Conservation (phyloP, 37 sponge, comb jelly and placozoan species). For the Halichondria panicea region DNA sequence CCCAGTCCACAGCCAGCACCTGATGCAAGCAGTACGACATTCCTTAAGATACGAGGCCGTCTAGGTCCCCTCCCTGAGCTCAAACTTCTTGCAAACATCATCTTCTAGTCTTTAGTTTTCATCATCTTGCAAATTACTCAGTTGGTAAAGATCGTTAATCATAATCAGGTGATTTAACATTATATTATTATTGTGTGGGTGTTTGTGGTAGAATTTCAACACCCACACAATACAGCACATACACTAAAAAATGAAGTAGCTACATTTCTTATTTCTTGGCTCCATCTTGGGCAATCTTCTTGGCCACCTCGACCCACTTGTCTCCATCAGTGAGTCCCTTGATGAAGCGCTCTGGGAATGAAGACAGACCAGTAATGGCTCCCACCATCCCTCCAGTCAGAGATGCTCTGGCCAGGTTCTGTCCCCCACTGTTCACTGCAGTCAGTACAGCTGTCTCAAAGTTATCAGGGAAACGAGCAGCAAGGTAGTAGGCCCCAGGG, state of each 20-base stretch:
- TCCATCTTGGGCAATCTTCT: not conserved
- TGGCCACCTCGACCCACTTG: not conserved
- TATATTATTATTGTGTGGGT: no score
- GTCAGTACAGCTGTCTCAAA: conserved; percentile 8
- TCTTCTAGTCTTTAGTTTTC: no score
- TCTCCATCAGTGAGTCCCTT: conserved; percentile 9
- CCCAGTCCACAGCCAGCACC: not conserved
- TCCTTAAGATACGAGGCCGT: no score
- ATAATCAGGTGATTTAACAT: no score
- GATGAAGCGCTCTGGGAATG: conserved; percentile 3
- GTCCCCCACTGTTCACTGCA: conserved; percentile 7
- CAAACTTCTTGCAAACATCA: no score
- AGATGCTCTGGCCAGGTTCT: conserved; percentile 8
- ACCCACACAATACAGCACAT: no score
- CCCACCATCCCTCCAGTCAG: conserved; percentile 1
- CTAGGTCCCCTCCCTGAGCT: no score
- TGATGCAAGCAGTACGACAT: not conserved
- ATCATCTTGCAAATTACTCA: no score
- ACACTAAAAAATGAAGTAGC: no score
- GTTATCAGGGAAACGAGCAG: not conserved
- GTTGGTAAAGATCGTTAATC: no score
- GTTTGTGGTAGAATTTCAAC: no score
- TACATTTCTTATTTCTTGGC: no score
- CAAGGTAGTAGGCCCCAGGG: conserved; percentile 6
- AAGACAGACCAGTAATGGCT: conserved; percentile 8